phyloP scores from a whole-genome alignment of 2,888 invertebrate genomes.

The Drosophila anomelani region DNA sequence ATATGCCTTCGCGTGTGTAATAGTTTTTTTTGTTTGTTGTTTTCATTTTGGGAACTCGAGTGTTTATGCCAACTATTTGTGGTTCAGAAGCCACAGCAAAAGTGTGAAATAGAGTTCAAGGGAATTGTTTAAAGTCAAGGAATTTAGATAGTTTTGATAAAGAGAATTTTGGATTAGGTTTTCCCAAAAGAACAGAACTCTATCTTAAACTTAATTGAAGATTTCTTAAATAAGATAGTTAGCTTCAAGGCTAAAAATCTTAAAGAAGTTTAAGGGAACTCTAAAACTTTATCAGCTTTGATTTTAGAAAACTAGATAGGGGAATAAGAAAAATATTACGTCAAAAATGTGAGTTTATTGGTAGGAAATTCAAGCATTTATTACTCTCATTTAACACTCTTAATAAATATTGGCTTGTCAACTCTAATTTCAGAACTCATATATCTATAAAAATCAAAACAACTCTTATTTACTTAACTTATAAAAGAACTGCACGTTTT shows the following conservation, averaged over 20 bases:
- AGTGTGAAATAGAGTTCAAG: neutral
- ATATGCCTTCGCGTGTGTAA: conserved; percentile 33
- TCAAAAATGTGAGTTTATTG: neutral
- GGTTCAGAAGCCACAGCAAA: conserved; percentile 4
- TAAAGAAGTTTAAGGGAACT: neutral
- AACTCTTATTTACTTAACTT: conserved; percentile 6
- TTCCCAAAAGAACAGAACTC: neutral
- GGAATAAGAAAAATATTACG: neutral
- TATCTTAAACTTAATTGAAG: neutral
- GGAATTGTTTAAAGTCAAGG: neutral
- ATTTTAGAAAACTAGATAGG: neutral
- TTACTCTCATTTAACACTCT: neutral
- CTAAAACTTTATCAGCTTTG: neutral
- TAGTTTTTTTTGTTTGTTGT: conserved; percentile 1
- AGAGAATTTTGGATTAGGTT: neutral
- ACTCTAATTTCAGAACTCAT: neutral
- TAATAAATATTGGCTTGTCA: conserved; percentile 5
- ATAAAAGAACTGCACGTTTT: conserved; percentile 4
- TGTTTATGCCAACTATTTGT: conserved; percentile 11
- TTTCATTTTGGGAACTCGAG: neutral
- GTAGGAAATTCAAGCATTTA: neutral
- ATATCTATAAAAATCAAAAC: conserved; percentile 7
- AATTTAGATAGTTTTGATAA: neutral
- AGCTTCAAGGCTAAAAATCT: neutral
- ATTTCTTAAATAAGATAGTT: neutral